phyloP scores from a whole-genome alignment of 1,140 invertebrate species.

The Drosophila subpulchrella region DNA sequence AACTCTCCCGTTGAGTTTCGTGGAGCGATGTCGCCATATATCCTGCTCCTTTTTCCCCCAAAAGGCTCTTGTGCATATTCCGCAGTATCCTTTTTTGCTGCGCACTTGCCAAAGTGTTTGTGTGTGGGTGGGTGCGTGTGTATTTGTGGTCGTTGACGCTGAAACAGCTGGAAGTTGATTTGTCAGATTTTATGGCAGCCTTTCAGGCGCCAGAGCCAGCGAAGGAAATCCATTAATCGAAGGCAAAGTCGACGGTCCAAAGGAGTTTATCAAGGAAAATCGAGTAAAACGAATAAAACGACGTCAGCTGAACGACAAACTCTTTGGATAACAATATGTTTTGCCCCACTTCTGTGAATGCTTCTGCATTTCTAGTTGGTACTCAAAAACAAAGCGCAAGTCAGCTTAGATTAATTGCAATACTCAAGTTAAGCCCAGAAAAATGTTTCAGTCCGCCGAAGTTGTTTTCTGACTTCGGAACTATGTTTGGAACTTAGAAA shows the following conservation, averaged over 20 bases:
- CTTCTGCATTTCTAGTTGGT: constrained; percentile 2
- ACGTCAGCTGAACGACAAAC: constrained; percentile 19
- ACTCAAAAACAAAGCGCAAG: constrained; percentile 14
- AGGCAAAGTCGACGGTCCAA: constrained; percentile 10
- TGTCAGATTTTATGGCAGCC: constrained; percentile 59
- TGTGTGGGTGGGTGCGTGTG: constrained; percentile 15
- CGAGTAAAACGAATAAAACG: constrained; percentile 23
- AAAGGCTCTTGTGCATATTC: not conserved
- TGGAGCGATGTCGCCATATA: constrained; percentile 30
- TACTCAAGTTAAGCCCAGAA: not conserved
- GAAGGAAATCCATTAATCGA: constrained; percentile 51
- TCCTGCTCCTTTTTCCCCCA: constrained; percentile 2
- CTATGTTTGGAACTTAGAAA: not conserved
- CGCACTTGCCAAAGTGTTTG: constrained; percentile 24
- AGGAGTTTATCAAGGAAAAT: constrained; percentile 40
- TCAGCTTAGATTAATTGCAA: constrained; percentile 26
- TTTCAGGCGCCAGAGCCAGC: constrained; percentile 48
- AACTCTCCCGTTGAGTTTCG: constrained; percentile 43
- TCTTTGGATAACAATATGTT: constrained; percentile 26
- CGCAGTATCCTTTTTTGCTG: constrained; percentile 21
- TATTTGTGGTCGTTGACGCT: constrained; percentile 49
- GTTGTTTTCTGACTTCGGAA: not conserved
- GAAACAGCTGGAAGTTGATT: constrained; percentile 63
- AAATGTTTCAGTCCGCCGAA: not conserved
- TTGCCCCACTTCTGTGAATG: constrained; percentile 9